phyloP scores from a whole-genome alignment of 2,888 invertebrate species.

The Sinhomidia bicolor region DNA sequence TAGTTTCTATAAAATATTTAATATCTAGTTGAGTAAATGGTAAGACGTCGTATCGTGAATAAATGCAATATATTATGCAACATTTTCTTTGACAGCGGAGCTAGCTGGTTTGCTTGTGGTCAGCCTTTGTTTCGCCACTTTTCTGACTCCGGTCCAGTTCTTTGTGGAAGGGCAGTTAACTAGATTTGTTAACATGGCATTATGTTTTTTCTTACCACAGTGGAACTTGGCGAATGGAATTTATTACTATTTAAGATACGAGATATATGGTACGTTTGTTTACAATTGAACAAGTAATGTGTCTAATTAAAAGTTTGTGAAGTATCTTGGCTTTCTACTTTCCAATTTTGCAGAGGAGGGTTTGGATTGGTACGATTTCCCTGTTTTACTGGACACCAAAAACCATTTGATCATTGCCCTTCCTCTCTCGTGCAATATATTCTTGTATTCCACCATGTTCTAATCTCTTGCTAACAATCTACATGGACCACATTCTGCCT shows the following conservation, averaged over 20 bases:
- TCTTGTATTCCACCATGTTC: conserved; percentile 45
- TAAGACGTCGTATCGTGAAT: too few relatives aligned
- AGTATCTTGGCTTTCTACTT: neutral
- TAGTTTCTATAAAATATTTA: neutral
- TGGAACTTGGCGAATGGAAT: conserved; percentile 75
- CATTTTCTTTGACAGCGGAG: conserved; percentile 36
- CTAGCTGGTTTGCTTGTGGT: conserved; percentile 57
- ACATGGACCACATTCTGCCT: conserved; percentile 61
- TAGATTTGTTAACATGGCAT: conserved; percentile 5
- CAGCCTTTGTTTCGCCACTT: conserved; percentile 1
- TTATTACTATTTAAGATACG: conserved; percentile 63
- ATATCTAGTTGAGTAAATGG: too few relatives aligned
- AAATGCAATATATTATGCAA: conserved; percentile 12
- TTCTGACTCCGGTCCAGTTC: conserved; percentile 44
- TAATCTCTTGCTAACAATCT: conserved; percentile 59
- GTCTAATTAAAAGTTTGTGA: too few relatives aligned
- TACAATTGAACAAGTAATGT: too few relatives aligned
- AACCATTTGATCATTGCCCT: conserved; percentile 41
- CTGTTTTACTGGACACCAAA: conserved; percentile 58
- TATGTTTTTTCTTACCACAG: conserved; percentile 66
- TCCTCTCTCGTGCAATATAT: conserved; percentile 52
- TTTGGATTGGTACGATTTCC: conserved; percentile 72
- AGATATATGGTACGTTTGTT: conserved; percentile 70
- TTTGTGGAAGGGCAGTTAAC: conserved; percentile 1
- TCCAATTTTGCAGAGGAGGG: conserved; percentile 59